Evolutionary conservation across 1,140 invertebrate species (phyloP).

Genomic region (Brachystomella parvula): DNA sequence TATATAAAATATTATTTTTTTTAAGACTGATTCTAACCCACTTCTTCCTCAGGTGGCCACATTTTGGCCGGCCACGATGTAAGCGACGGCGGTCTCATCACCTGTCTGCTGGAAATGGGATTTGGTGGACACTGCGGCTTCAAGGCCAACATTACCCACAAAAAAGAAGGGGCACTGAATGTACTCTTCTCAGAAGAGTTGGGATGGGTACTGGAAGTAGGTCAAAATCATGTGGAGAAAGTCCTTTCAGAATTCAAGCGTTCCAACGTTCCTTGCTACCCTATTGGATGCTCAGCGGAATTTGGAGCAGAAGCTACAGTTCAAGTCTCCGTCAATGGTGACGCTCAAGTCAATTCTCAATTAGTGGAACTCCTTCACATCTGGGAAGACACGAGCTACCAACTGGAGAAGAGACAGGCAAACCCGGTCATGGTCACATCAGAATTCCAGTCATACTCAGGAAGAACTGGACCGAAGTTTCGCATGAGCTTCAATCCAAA

Average conservation of each 20-base stretch:
- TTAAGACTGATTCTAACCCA: constrained; percentile 3
- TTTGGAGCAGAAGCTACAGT: constrained; percentile 60
- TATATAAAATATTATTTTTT: neutral
- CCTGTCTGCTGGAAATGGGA: constrained; percentile 86
- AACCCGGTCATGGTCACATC: constrained; percentile 66
- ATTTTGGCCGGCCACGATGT: constrained; percentile 89
- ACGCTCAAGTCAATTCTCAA: constrained; percentile 54
- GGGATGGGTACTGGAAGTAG: constrained; percentile 83
- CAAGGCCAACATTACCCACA: constrained; percentile 56
- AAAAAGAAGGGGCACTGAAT: constrained; percentile 51
- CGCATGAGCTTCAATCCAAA: constrained; percentile 63
- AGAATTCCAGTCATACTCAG: constrained; percentile 58
- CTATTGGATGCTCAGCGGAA: constrained; percentile 60
- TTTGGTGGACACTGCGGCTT: constrained; percentile 82
- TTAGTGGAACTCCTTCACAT: constrained; percentile 61
- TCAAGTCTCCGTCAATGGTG: constrained; percentile 53
- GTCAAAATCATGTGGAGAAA: constrained; percentile 47
- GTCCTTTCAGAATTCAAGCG: constrained; percentile 56
- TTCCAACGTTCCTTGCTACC: constrained; percentile 55
- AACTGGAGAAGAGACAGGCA: constrained; percentile 74
- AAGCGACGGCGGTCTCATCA: constrained; percentile 89
- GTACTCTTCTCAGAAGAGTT: constrained; percentile 84
- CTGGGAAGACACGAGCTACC: constrained; percentile 95
- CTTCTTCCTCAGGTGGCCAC: constrained; percentile 50
- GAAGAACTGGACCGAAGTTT: constrained; percentile 54